Percentiles rank a stretch among this genome's conserved stretches.
Conservation (phyloP, 2,797 vertebrate genomes). For the Coccyzus lansbergi region DNA sequence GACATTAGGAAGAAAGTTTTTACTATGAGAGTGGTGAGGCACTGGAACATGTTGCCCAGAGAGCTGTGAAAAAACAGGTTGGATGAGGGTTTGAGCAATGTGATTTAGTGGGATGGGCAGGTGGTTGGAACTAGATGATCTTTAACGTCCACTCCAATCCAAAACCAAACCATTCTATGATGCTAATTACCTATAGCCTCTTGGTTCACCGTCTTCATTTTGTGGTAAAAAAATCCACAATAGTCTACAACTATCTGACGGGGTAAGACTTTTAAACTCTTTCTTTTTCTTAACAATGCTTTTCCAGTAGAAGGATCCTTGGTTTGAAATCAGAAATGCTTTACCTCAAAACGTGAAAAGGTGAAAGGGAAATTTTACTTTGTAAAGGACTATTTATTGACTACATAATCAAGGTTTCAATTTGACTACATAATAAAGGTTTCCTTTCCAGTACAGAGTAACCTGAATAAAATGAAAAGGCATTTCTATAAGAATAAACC, state of each 20-base stretch:
- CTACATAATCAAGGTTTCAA: not conserved
- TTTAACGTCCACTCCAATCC: too few species aligned
- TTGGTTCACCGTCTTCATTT: not conserved
- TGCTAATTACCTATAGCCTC: not conserved
- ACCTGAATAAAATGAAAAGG: not conserved
- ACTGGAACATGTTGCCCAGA: too few species aligned
- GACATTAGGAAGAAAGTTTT: too few species aligned
- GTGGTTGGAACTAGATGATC: too few species aligned
- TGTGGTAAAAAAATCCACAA: not conserved
- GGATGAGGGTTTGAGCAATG: too few species aligned
- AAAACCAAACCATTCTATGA: too few species aligned
- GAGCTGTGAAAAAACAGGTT: too few species aligned
- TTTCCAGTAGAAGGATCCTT: not conserved
- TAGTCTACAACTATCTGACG: not conserved
- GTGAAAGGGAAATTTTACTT: slow-evolving; percentile 2
- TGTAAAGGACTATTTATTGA: not conserved
- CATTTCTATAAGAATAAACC: not conserved
- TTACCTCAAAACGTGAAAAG: slow-evolving; percentile 7
- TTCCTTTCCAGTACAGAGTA: slow-evolving; percentile 3
- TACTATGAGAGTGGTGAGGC: too few species aligned
- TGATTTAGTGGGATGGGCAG: too few species aligned
- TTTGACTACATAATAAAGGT: not conserved
- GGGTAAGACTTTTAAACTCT: not conserved
- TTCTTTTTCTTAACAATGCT: not conserved
- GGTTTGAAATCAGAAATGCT: slow-evolving; percentile 2